These are phyloP conservation scores for Rhizomys pruinosus DNA, from an alignment of 2,113 vertebrate genomes.

Conservation along the genomic window DNA sequence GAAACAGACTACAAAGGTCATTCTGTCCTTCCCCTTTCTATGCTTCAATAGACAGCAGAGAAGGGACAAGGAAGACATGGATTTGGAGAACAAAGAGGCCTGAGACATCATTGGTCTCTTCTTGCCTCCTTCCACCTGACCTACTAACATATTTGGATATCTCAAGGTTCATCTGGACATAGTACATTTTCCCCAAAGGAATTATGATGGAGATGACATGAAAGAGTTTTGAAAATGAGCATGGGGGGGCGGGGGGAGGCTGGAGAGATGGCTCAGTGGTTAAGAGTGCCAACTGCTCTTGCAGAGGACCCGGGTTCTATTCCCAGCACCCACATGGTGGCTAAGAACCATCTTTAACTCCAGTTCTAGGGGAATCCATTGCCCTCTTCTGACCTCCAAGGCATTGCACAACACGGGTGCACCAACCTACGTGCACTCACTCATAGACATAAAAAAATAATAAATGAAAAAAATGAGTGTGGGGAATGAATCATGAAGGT, in stretches of 20 bases:
- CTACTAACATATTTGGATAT: background rate
- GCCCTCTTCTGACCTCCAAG: no score
- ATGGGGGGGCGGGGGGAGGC: no score
- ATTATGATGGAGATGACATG: background rate
- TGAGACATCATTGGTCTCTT: background rate
- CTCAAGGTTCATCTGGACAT: background rate
- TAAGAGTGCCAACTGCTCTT: no score
- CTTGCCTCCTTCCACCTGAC: background rate
- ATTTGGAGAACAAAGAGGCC: background rate
- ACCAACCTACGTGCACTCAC: no score
- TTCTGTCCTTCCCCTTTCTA: background rate
- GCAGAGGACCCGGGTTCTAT: no score
- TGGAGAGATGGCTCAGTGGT: no score
- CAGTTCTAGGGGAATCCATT: no score
- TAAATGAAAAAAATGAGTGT: background rate
- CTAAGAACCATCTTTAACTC: no score
- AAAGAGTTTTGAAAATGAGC: background rate
- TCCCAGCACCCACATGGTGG: no score
- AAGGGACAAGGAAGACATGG: conserved; percentile 4
- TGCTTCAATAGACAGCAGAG: background rate
- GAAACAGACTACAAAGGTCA: background rate
- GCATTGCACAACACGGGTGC: no score
- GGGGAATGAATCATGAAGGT: background rate
- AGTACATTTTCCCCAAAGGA: background rate
- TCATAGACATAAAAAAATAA: no score